Base-by-base conservation (phyloP, 2,888 invertebrate species). In the Drosophila aldrichi region DNA sequence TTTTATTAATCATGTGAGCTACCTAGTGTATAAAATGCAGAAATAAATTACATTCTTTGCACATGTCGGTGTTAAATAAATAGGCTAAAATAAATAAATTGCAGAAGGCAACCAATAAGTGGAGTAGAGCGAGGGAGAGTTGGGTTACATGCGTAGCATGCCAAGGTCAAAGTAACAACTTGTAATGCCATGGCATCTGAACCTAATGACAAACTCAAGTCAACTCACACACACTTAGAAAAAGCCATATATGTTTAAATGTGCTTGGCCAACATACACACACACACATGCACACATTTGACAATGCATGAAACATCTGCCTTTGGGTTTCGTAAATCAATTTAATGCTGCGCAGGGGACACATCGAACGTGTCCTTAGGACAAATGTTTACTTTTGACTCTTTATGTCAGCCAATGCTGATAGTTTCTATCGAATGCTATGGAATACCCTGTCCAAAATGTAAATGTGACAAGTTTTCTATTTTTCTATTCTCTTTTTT, bases 131-230 rank as follows among this genome's bases (percentile, higher is more conserved):
- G 2, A 10, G 1, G 36, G 16, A 16, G 34, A 10, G 2, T 16
- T 20, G 40, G 38, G 54, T 43, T 29, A 6, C 2, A n/a, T 7
- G 44, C n/a, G 52, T n/a, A 41, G 32, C 43, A 38, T 36, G 14
- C 55, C 89, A 90, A 90, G 86, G 87, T 86, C 89, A 88, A 82
- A 75, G 86, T 82, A 82, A 76, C 86, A 85, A 79, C 80, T 80
- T 69, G 77, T 82, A 69, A 77, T 73, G 77, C 77, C 68, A 66
- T 77, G 65, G 70, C 84, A 83, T 84, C 78, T 87, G 82, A 84
- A 81, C 79, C 82, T 74, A 89, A 88, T 82, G 79, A 85, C 72
- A 77, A 74, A 56, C 62, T 66, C 67, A 61, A 58, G 59, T 58
- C 51, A 41, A 49, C 48, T 2, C 14, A 7, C 18, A 18, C 38